Conservation (phyloP, 2,888 invertebrate genomes). For the Mycalesis mineus region DNA sequence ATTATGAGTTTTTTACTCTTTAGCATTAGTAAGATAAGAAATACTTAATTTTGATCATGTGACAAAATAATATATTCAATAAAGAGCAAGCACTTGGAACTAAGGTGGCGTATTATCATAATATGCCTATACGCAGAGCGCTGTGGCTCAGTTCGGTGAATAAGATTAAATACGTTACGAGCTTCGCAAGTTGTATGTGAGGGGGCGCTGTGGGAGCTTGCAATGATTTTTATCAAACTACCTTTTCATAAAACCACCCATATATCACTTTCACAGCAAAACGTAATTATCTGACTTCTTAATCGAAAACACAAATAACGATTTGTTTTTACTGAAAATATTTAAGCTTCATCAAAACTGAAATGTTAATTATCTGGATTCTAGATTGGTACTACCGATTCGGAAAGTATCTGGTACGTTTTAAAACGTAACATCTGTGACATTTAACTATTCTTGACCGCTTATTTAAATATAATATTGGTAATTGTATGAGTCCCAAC, state of each 20-base stretch:
- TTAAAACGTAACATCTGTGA: no score
- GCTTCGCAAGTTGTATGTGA: neutral
- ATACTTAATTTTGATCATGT: constrained; percentile 1
- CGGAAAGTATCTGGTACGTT: no score
- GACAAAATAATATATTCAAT: constrained; percentile 14
- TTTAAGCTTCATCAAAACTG: neutral
- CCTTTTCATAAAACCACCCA: no score
- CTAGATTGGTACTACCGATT: no score
- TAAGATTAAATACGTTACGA: neutral
- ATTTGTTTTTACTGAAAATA: constrained; percentile 5
- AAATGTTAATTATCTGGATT: no score
- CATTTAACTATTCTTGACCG: no score
- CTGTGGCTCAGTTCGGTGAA: neutral
- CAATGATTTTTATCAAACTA: neutral
- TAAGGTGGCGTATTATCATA: constrained; percentile 18
- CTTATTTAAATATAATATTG: no score
- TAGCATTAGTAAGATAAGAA: neutral
- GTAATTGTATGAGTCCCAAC: no score
- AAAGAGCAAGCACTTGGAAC: constrained; percentile 1
- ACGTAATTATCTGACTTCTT: no score
- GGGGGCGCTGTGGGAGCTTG: no score
- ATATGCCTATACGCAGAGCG: constrained; percentile 10
- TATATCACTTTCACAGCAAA: no score
- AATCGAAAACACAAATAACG: constrained; percentile 21
- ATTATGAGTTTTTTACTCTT: no score